Evolutionary conservation across 2,113 vertebrate genomes (phyloP), one percentile per base, ranked within the genome.

Genomic region (Protomyctophum bolini): DNA sequence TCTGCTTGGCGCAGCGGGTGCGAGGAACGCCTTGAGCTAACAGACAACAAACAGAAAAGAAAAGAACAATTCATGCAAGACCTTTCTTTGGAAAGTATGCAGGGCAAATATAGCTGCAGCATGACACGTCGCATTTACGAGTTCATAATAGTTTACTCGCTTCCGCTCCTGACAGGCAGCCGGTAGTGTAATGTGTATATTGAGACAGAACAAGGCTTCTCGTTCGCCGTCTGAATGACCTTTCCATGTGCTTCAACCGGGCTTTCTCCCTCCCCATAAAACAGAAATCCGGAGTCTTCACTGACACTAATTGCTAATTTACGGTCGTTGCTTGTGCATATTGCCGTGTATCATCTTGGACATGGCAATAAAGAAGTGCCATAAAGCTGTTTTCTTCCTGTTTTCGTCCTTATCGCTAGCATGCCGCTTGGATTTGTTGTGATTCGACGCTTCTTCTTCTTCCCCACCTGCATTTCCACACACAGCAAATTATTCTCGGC

Each of bases 231-330:
- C 29, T 70, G 76, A 79, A 68, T 78, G 28, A 70, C 79, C 75
- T 79, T 68, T 75, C 11, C 78, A 75, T 72, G 47, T 77, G 56
- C 72, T 82, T 65, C 14, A 41, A 52, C 14, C 7, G 0, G 64
- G 48, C 55, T 61, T 77, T 73, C 65, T 29, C 57, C 73, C 57
- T 21, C 70, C 49, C 66, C 72, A 80, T 77, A 58, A 76, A 82
- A 58, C 66, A 77, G 61, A 77, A 79, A 83, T 70, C 65, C 54
- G 55, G 51, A 58, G 60, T 46, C 68, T 69, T 72, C 33, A 47
- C 58, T 76, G 75, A 77, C 70, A 76, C 73, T 81, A 77, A 79
- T 85, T 84, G 73, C 63, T 64, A 83, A 77, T 82, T 70, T 74
- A 68, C 33, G 5, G 33, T 41, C 33, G 68, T 2, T 6, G 66